Evolutionary conservation across 2,888 invertebrate species (phyloP).

Genomic region (Heliconius cydno): DNA sequence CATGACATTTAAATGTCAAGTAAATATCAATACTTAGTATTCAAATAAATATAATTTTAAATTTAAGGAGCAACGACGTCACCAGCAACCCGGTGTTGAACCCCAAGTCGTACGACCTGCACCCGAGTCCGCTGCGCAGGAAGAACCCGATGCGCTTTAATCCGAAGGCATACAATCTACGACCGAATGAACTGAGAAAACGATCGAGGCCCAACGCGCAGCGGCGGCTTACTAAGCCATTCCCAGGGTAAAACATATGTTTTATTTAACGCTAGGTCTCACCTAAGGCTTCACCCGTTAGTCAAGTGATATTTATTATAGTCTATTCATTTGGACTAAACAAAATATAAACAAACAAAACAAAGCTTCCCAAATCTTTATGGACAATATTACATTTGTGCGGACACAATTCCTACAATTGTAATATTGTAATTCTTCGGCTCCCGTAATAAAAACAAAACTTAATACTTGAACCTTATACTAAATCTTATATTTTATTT

Average conservation of each 20-base stretch:
- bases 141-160: conserved; percentile 52
- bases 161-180: conserved; percentile 53
- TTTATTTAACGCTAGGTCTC: background rate
- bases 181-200: conserved; percentile 67
- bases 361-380: no score
- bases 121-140: conserved; percentile 57
- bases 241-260: conserved; percentile 67
- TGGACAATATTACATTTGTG: no score
- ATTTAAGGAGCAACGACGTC: conserved; percentile 63
- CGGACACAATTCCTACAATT: no score
- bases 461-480: no score
- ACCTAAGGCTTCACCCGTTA: no score
- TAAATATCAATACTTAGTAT: background rate
- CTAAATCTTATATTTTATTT: no score
- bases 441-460: no score
- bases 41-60: background rate
- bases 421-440: no score
- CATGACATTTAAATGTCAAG: conserved; percentile 4
- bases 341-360: no score
- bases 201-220: conserved; percentile 59
- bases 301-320: no score
- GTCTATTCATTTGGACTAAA: no score
- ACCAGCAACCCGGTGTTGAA: conserved; percentile 63
- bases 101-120: conserved; percentile 72
- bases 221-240: conserved; percentile 70